Conservation (phyloP, 2,113 vertebrate species). For the Merops nubicus region DNA sequence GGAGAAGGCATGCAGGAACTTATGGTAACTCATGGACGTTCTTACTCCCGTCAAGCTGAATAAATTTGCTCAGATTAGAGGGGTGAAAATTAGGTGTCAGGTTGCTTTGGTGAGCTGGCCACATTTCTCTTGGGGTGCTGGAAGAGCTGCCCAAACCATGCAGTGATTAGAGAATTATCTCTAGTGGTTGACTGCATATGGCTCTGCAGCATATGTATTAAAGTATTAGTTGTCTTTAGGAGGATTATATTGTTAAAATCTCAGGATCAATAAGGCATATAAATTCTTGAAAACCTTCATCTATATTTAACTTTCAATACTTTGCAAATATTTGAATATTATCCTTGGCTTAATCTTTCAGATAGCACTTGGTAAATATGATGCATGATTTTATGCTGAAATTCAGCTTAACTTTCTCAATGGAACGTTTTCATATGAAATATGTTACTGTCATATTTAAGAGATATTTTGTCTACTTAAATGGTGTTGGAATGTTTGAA, state of each 20-base stretch:
- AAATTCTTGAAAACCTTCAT: slow-evolving; percentile 3
- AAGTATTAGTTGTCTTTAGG: background rate
- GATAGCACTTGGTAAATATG: background rate
- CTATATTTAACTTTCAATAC: background rate
- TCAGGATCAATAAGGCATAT: background rate
- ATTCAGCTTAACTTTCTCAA: background rate
- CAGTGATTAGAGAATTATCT: background rate
- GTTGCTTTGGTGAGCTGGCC: background rate
- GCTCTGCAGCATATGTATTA: background rate
- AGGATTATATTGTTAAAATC: background rate
- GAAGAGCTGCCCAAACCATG: background rate
- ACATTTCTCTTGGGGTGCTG: background rate
- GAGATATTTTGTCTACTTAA: background rate
- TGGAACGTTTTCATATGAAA: background rate
- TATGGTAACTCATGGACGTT: background rate
- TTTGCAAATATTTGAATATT: slow-evolving; percentile 23
- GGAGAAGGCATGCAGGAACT: background rate
- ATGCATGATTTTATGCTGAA: background rate
- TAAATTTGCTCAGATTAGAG: background rate
- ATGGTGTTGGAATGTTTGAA: background rate
- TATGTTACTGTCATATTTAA: background rate
- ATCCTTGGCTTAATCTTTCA: background rate
- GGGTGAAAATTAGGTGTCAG: background rate
- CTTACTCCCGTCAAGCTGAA: background rate
- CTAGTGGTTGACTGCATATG: background rate